phyloP scores from a whole-genome alignment of 2,888 invertebrate genomes.

The Diaprepes abbreviatus region DNA sequence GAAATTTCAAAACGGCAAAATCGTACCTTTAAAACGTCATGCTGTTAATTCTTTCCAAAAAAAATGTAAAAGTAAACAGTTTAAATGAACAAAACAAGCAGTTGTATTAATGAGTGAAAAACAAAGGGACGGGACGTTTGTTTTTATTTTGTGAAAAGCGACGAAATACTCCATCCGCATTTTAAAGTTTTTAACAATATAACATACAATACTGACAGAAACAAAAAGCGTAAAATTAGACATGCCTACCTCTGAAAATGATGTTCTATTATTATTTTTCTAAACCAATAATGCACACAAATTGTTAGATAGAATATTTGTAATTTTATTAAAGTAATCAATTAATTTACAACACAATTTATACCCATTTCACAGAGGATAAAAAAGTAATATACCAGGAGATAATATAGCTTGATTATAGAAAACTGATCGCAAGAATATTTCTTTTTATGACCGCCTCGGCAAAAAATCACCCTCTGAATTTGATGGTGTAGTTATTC shows the following conservation, averaged over 20 bases:
- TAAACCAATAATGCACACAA: conserved; percentile 3
- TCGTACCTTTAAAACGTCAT: conserved; percentile 36
- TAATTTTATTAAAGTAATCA: not conserved
- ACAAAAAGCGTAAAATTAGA: conserved; percentile 57
- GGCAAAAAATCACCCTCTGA: no score
- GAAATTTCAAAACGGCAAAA: conserved; percentile 5
- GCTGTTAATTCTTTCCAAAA: conserved; percentile 41
- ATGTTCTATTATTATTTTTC: conserved; percentile 20
- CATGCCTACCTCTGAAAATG: conserved; percentile 38
- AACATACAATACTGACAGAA: conserved; percentile 66
- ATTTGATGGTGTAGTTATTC: no score
- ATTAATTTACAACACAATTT: no score
- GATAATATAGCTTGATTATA: no score
- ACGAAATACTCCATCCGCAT: conserved; percentile 32
- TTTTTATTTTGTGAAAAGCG: conserved; percentile 34
- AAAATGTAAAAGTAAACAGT: conserved; percentile 41
- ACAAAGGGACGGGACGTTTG: conserved; percentile 33
- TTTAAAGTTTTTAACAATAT: conserved; percentile 48
- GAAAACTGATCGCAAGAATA: no score
- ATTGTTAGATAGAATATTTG: conserved; percentile 9
- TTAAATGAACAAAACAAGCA: conserved; percentile 38
- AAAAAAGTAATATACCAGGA: no score
- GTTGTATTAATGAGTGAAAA: conserved; percentile 38
- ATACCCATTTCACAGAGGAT: no score
- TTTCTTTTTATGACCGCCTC: no score